phyloP scores from a whole-genome alignment of 2,113 vertebrate species.

The Nycticebus coucang region DNA sequence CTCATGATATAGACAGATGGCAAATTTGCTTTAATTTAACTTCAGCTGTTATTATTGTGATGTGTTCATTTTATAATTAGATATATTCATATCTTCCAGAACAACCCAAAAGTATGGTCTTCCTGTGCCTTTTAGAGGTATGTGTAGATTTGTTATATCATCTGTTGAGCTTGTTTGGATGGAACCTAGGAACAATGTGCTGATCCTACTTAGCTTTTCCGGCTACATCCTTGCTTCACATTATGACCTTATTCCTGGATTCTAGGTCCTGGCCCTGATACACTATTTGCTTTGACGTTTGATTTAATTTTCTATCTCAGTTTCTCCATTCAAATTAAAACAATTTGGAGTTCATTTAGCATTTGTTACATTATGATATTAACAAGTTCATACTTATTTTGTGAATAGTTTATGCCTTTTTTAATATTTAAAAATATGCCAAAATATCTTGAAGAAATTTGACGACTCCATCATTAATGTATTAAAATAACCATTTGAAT shows the following conservation, averaged over 20 bases:
- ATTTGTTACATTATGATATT: neutral
- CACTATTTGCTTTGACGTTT: neutral
- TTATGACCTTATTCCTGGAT: neutral
- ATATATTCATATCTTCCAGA: neutral
- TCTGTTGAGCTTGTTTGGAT: neutral
- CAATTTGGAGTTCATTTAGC: neutral
- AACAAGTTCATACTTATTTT: neutral
- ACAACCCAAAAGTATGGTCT: neutral
- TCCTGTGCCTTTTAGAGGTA: neutral
- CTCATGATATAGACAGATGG: neutral
- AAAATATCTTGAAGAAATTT: slow-evolving; percentile 14
- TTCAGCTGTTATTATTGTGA: slow-evolving; percentile 2
- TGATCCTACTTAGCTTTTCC: neutral
- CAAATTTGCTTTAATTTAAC: neutral
- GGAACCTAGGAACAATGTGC: neutral
- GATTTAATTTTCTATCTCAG: neutral
- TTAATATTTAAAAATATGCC: neutral
- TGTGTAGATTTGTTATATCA: neutral
- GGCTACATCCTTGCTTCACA: accelerated
- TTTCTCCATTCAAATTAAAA: neutral
- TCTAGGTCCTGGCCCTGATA: neutral
- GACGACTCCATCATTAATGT: neutral
- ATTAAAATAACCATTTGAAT: neutral
- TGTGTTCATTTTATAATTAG: slow-evolving; percentile 11
- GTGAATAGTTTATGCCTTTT: neutral